Evolutionary conservation across 2,888 invertebrate species (phyloP), one percentile per base, ranked within the genome.

Genomic region (Epistrophe eligans): DNA sequence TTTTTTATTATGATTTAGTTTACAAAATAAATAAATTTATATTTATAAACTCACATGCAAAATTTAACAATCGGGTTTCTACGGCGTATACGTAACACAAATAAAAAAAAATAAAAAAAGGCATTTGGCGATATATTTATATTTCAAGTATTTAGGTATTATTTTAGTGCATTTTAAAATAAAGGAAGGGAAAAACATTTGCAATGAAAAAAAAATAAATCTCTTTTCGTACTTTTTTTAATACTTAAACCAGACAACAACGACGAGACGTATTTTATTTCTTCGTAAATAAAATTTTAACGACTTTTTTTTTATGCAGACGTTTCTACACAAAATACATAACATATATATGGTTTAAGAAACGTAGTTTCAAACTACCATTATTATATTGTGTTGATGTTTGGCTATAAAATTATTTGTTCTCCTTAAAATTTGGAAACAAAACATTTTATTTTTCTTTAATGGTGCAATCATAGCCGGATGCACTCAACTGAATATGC

Each of bases 71-170:
- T 10, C 0, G 17, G 32, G 48, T 17, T 35, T 13, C 28, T 32
- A n/a, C 48, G 48, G 66, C 66, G 66, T 66, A 66, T 66, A 48
- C 66, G 28, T 48, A 48, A 45, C 43, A 48, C 19, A 10, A 40
- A 19, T 2, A 13, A 38, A 38, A 35, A 24, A 40, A 3, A 7
- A 19, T 19, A 15, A 40, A 35, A 38, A 38, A 19, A 8, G 1
- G 2, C 6, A 10, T 17, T 48, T 19, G 17, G 19, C 4, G 7
- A 52, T 5, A 24, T 6, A 24, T 15, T 19, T 7, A 13, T 55
- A 52, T 28, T 28, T 55, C 7, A 9, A 32, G 55, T 55, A 28
- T 8, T 7, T 45, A 17, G 6, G 55, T 32, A 28, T 28, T 15
- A 28, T 32, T 32, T 55, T n/a, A 55, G 15, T 55, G 15, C 15